Base-by-base conservation (phyloP, 1,140 invertebrate genomes). In the Limonius californicus region DNA sequence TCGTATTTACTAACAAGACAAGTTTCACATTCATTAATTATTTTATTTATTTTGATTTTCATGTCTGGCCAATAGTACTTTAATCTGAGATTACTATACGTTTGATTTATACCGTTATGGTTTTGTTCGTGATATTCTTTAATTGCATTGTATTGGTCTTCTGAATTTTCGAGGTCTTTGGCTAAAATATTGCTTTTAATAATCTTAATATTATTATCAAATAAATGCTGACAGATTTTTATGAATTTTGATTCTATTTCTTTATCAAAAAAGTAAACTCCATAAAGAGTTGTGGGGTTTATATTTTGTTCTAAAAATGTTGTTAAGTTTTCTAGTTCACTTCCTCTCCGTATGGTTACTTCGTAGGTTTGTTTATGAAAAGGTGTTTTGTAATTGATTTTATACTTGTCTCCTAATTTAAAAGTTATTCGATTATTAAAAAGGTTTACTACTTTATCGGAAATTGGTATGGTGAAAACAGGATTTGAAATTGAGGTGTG, bases 1-100 rank as follows among this genome's bases (percentile, higher is more conserved):
- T 68, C 67, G 23, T 64, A 57, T 56, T 70, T 70, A 11, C 14
- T 21, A 45, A 57, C 32, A 3, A 63, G 39, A 55, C 69, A 70
- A 1, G 47, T 67, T 50, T 64, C 53, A 19, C 64, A 68, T 55
- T 66, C 53, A 56, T 64, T 68, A 8, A 68, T 62, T 7, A 55
- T 55, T 27, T 66, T 70, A 8, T 21, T 60, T 11, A 68, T 64
- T 30, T 43, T 27, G 9, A 9, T 61, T 54, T 63, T 50, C 43
- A 70, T 54, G 30, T 68, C 61, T 7, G 67, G 66, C 47, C 60
- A 64, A 54, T 62, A 70, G 50, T 62, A 67, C 9, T 62, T 39
- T 54, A 23, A 16, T 59, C 62, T 63, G 9, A 66, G 20, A 39
- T 64, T 18, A 32, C 43, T 58, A 30, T 42, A 65, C 2, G 58